Base-by-base conservation (phyloP, 2,797 vertebrate species). In the Sarcophilus harrisii region DNA sequence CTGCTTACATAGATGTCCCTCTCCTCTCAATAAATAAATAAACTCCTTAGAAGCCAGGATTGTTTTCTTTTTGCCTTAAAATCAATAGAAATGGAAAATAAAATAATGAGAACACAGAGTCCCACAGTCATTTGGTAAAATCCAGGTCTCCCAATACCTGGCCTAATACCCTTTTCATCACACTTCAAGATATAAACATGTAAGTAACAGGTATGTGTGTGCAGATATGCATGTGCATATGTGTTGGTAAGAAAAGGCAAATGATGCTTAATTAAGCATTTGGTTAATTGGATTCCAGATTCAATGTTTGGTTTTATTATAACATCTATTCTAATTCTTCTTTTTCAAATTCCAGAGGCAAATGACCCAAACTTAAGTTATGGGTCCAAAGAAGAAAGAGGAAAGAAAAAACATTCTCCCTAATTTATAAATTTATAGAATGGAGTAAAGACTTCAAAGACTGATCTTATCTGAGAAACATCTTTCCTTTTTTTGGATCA, bases 381-480 rank as follows among this genome's bases (percentile, higher is more conserved):
- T 91, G 28, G 89, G 16, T 24, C 57, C 66, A 58, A 90, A 94
- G 58, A n/a, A 66, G 62, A 60, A 13, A 93, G 52, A 94, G 89
- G 29, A 89, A 91, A 96, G 29, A 89, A 91, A 96, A 90, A 29
- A 91, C 94, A 94, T 49, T 94, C 92, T 95, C 92, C 38, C 93
- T 94, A 97, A 95, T 58, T 62, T 57, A 91, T 52, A 97, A n/a
- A n/a, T n/a, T n/a, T n/a, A n/a, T n/a, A 81, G 73, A 81, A 9
- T 10, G 38, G 8, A 8, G 21, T 24, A 45, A 81, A 81, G 38
- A 18, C 38, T 30, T 27, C 73, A 81, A 38, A 81, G 38, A 24
- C 27, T 81, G 73, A 81, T 81, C 18, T 81, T 27, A 45, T 45
- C 38, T 81, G 73, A 81, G 73, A 81, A 81, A 81, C 21, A 81